A percentile compares a stretch with the other conserved stretches of the same genome.
Conservation (phyloP, 2,888 invertebrate genomes). For the Harpalus rubripes region DNA sequence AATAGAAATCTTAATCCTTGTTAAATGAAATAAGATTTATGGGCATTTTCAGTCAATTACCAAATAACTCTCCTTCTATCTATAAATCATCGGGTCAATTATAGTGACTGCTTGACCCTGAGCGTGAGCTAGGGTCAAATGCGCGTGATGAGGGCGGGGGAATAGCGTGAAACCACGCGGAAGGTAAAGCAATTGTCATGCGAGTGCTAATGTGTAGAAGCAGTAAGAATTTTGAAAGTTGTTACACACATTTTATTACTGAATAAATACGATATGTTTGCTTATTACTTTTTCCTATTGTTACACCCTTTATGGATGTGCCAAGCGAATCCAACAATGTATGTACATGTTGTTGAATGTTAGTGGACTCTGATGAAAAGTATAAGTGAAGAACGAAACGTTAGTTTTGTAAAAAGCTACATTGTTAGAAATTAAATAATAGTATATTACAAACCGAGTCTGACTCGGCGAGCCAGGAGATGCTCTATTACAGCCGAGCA, state of each 20-base stretch:
- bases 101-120: neutral
- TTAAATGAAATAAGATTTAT: constrained; percentile 42
- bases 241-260: neutral
- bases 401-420: too few species aligned
- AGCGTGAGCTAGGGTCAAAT: neutral
- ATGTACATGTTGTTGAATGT: too few species aligned
- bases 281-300: too few species aligned
- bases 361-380: too few species aligned
- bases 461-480: too few species aligned
- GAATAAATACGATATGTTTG: neutral
- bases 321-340: too few species aligned
- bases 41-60: constrained; percentile 25
- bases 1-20: constrained; percentile 14
- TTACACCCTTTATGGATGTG: too few species aligned
- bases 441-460: too few species aligned
- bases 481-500: too few species aligned
- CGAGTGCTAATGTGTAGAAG: neutral
- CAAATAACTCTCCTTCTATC: neutral
- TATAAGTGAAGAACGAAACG: too few species aligned
- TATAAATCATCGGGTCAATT: neutral
- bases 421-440: too few species aligned
- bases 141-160: neutral
- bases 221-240: neutral
- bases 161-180: too few species aligned
- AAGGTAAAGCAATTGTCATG: neutral